Evolutionary conservation across 2,113 vertebrate species (phyloP), one percentile per base, ranked within the genome.

Genomic region (Rynchops niger): DNA sequence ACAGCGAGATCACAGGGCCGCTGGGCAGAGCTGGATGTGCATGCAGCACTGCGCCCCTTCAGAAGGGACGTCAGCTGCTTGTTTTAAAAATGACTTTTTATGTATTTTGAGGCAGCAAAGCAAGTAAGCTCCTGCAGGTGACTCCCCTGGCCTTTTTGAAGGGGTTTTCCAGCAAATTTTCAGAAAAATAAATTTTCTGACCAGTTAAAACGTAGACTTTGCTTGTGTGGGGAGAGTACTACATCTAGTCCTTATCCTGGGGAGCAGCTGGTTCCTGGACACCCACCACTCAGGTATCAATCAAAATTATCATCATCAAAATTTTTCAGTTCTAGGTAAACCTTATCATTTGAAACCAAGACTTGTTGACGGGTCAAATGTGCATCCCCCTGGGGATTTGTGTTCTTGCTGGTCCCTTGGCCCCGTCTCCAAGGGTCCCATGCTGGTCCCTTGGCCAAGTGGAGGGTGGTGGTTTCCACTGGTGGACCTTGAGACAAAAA

Each of bases 1-100:
- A 63, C 21, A 20, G 36, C 0, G 20, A 34, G 66, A 32, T 34
- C 9, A 9, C 0, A 5, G 3, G 2, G 38, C 21, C 0, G 4
- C 23, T 5, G 62, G 45, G 53, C 40, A 65, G 40, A 62, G 42
- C 23, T 21, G 38, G 73, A 9, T 42, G 74, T 5, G 27, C 19
- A 2, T 32, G 12, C 32, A 17, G 34, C 19, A 2, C 38, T 4
- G 13, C 0, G 4, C 2, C 2, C 17, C 61, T 26, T 47, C 59
- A 53, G n/a, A 45, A 73, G 8, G 21, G 32, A 6, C 43, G 7
- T 11, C 20, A 21, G 29, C 15, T 19, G 2, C 47, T 74, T 50
- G 32, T 14, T 73, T 74, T 42, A 38, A 67, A 38, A 49, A 55
- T 30, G 1, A 15, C 19, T n/a, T 40, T 47, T 65, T 5, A 15